Evolutionary conservation across 2,113 vertebrate species (phyloP).

Genomic region (Seriola dumerili): DNA sequence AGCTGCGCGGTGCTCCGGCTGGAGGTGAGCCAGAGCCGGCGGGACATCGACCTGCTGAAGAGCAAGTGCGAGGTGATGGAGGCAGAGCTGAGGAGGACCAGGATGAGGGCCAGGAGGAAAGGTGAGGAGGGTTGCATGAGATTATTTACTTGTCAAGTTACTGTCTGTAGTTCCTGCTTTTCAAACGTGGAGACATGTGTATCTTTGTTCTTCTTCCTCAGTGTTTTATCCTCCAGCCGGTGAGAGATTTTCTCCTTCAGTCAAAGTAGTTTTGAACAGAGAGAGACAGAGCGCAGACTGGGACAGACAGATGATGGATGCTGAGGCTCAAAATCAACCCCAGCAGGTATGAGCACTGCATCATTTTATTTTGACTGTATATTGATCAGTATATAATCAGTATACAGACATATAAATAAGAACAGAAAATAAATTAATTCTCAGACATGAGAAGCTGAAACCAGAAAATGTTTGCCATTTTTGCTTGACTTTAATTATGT

Average conservation of each 20-base stretch:
- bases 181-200: neutral
- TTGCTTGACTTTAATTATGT: too few species aligned
- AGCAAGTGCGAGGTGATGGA: slow-evolving; percentile 77
- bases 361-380: neutral
- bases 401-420: too few species aligned
- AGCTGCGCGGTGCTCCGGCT: slow-evolving; percentile 78
- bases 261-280: slow-evolving; percentile 31
- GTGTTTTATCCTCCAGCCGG: slow-evolving; percentile 39
- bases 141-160: neutral
- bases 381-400: neutral
- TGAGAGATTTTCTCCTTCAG: slow-evolving; percentile 19
- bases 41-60: slow-evolving; percentile 79
- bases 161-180: neutral
- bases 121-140: slow-evolving; percentile 37
- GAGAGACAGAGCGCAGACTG: slow-evolving; percentile 28
- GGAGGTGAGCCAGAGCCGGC: slow-evolving; percentile 78
- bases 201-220: neutral
- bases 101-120: slow-evolving; percentile 68
- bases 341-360: slow-evolving; percentile 19
- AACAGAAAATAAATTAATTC: too few species aligned
- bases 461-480: too few species aligned
- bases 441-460: too few species aligned
- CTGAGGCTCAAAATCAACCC: slow-evolving; percentile 20
- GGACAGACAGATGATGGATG: slow-evolving; percentile 20
- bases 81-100: slow-evolving; percentile 75